phyloP scores from a whole-genome alignment of 2,888 invertebrate genomes.

The Opisthograptis luteolata region DNA sequence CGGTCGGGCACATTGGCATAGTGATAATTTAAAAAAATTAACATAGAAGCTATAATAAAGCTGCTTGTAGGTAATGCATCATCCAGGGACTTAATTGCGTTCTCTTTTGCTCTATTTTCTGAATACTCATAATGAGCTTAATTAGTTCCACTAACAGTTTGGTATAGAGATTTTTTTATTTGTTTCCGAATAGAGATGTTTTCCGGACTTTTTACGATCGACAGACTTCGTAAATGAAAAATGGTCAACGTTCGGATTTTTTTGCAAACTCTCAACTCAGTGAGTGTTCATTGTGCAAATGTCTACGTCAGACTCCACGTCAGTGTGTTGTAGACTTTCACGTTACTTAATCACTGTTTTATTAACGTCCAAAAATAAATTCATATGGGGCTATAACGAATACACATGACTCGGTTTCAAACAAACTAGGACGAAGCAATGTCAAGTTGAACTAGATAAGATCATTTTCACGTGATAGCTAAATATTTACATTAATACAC shows the following conservation, averaged over 20 bases:
- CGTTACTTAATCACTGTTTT: conserved; percentile 2
- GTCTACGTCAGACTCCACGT: conserved; percentile 1
- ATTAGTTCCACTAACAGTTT: no score
- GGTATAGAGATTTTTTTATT: no score
- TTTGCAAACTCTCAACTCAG: conserved; percentile 4
- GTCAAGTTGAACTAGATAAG: conserved; percentile 18
- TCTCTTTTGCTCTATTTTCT: no score
- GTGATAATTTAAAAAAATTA: no score
- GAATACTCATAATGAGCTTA: no score
- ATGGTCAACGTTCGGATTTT: background rate
- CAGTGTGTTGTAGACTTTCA: conserved; percentile 1
- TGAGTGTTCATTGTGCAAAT: conserved; percentile 12
- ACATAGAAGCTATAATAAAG: no score
- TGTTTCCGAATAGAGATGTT: background rate
- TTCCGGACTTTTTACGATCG: background rate
- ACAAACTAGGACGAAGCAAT: conserved; percentile 2
- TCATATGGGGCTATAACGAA: background rate
- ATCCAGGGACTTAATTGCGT: no score
- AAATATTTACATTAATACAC: conserved; percentile 9
- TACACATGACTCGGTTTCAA: conserved; percentile 11
- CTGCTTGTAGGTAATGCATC: no score
- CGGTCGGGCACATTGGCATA: no score
- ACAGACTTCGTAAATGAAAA: background rate
- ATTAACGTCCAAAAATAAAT: conserved; percentile 1
- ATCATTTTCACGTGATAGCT: conserved; percentile 19